phyloP scores from a whole-genome alignment of 2,888 invertebrate species.

The Pycnomerus fuliginosus region DNA sequence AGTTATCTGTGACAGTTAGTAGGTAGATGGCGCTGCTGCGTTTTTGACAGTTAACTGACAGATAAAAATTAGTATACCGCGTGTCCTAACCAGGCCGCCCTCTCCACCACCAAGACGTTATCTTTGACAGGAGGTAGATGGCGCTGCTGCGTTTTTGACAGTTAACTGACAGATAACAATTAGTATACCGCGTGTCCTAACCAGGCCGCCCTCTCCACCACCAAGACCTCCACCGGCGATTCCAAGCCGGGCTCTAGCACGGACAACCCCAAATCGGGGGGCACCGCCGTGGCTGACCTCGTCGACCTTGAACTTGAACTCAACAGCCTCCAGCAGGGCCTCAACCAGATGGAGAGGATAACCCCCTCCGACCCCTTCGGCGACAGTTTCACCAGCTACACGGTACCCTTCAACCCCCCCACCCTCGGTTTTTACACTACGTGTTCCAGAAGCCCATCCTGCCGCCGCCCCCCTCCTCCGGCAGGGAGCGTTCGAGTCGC shows the following conservation, averaged over 20 bases:
- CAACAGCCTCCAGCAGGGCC: conserved; percentile 80
- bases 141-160: too few species aligned
- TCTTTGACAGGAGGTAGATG: too few species aligned
- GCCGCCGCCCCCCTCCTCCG: conserved; percentile 44
- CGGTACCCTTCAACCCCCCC: conserved; percentile 23
- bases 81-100: too few species aligned
- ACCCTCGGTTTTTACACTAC: background rate
- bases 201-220: too few species aligned
- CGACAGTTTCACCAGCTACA: conserved; percentile 65
- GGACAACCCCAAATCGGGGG: conserved; percentile 32
- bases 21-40: too few species aligned
- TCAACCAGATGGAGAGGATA: conserved; percentile 84
- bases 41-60: too few species aligned
- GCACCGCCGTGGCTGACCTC: conserved; percentile 74
- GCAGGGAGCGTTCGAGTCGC: conserved; percentile 40
- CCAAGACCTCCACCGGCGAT: conserved; percentile 26
- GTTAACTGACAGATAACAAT: too few species aligned
- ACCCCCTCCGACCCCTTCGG: conserved; percentile 71
- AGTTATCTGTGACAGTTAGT: too few species aligned
- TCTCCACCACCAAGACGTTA: too few species aligned
- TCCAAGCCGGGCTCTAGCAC: conserved; percentile 28
- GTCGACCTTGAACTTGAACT: conserved; percentile 86
- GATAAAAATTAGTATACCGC: too few species aligned
- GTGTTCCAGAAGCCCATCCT: conserved; percentile 40
- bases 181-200: too few species aligned